Conservation (phyloP, 2,113 vertebrate species). For the Pterocles burchelli region DNA sequence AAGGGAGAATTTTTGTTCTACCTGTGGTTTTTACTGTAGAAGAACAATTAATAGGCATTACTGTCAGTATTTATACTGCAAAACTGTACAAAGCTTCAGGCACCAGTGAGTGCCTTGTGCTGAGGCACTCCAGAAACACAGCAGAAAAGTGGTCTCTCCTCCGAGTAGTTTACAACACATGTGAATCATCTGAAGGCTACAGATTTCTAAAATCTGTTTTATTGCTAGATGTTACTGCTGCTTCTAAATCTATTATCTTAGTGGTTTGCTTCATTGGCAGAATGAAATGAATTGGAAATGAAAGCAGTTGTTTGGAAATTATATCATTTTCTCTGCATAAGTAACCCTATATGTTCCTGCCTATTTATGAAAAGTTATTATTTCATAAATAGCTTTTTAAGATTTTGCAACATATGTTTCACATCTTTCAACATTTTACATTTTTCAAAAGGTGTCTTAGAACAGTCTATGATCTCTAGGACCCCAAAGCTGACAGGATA, state of each 20-base stretch:
- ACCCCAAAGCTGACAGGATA: background rate
- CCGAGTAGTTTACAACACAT: background rate
- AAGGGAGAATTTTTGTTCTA: background rate
- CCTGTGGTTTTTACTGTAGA: background rate
- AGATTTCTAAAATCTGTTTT: background rate
- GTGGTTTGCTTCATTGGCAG: background rate
- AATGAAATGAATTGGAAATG: background rate
- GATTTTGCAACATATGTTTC: background rate
- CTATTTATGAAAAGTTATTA: background rate
- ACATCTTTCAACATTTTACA: background rate
- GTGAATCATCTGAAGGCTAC: background rate
- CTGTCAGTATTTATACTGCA: background rate
- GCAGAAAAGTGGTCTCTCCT: background rate
- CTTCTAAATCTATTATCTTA: background rate
- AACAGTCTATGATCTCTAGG: background rate
- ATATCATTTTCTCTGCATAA: background rate
- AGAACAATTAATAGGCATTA: background rate
- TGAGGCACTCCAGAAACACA: background rate
- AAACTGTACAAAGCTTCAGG: background rate
- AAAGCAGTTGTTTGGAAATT: conserved; percentile 14
- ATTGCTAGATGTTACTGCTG: background rate
- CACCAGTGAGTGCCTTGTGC: background rate
- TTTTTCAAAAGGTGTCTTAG: background rate
- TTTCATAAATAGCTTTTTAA: background rate
- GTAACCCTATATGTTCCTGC: background rate